phyloP scores from a whole-genome alignment of 1,140 invertebrate genomes.

The Harlomillsia oculata region DNA sequence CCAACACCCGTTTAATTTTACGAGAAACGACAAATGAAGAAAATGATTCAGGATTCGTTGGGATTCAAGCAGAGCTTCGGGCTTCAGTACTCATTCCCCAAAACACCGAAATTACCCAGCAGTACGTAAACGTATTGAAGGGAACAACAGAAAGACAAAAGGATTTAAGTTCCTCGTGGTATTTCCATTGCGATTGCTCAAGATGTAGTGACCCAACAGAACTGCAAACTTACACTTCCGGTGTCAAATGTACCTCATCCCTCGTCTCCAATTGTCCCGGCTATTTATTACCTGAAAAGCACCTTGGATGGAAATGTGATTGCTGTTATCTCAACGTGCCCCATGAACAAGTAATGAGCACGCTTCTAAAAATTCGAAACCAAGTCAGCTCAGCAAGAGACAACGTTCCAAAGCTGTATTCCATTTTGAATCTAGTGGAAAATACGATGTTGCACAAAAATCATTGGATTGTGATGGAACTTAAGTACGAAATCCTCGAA shows the following conservation, averaged over 20 bases:
- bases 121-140: neutral
- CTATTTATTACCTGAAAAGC: neutral
- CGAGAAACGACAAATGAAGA: neutral
- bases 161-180: neutral
- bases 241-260: neutral
- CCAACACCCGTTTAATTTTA: conserved; percentile 1
- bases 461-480: neutral
- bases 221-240: neutral
- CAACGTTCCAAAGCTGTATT: no score
- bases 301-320: conserved; percentile 3
- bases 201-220: conserved; percentile 4
- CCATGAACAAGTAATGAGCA: no score
- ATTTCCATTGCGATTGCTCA: conserved; percentile 5
- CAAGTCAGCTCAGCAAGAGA: no score
- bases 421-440: no score
- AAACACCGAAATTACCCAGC: conserved; percentile 1
- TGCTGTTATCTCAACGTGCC: no score
- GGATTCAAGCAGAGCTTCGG: neutral
- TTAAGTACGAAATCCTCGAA: conserved; percentile 4
- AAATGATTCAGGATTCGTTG: neutral
- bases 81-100: neutral
- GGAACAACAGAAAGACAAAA: neutral
- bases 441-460: neutral
- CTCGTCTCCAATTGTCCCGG: no score
- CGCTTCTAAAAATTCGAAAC: no score